Base-by-base conservation (phyloP, 2,888 invertebrate species). In the Encarsia formosa region DNA sequence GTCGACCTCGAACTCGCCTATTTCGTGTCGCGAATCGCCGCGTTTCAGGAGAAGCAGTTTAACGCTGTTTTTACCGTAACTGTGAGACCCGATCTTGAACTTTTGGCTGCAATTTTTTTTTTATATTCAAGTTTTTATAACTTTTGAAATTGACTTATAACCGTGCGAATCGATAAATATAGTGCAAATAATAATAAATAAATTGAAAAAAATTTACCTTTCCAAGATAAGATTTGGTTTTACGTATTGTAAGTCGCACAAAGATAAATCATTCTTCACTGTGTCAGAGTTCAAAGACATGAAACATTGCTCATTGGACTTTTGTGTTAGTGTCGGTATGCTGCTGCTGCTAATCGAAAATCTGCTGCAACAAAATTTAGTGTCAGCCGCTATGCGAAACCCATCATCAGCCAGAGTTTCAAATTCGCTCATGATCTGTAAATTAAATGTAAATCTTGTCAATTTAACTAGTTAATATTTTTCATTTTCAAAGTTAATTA, bases 1-100 rank as follows among this genome's bases (percentile, higher is more conserved):
- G 63, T 81, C 79, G n/a, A 85, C 87, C 75, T 88, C 88, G 64
- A 84, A 82, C 68, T 90, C 89, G 55, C 86, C 79, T 57, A 88
- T 84, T 58, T 79, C 78, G 67, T 89, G 88, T 15, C 51, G 63
- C 57, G 78, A 78, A 2, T 80, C 77, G 45, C 85, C 81, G 34
- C 86, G 80, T 56, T 79, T 78, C 4, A 89, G 83, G 66, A 88
- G 83, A 54, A 90, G 75, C 9, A 90, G 76, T 66, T 87, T 88
- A 5, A 90, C 83, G 61, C 81, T 78, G 68, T 84, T 81, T 75
- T 90, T 90, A 43, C 90, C 90, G 67, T 86, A 87, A 15, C 84
- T 83, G 57, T 84, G 79, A 60, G 83, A 79, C 54, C 80, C 79
- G 51, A 86, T 76, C 65, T 81, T 80, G 67, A 81, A 84, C 52